phyloP scores from a whole-genome alignment of 37 sponge, comb jelly and placozoan species.

The Hexactinellida sp. region DNA sequence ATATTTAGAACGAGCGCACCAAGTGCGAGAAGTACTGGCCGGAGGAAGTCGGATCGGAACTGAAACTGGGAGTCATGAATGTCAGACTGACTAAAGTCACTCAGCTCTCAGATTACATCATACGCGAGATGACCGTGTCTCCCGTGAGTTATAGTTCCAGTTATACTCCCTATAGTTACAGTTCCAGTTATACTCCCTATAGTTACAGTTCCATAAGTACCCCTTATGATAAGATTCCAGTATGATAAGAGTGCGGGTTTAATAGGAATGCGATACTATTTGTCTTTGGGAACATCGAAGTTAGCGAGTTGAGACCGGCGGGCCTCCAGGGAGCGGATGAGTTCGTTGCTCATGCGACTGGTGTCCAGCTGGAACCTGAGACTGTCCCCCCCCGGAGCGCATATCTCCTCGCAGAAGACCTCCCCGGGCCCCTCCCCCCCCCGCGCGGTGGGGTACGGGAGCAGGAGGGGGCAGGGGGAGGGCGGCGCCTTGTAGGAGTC shows the following conservation, averaged over 20 bases:
- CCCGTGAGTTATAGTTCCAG: background rate
- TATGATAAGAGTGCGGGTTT: background rate
- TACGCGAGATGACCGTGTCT: background rate
- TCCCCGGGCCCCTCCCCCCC: background rate
- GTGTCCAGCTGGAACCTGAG: background rate
- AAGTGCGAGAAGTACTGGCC: constrained; percentile 14
- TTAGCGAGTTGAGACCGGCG: background rate
- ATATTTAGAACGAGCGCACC: background rate
- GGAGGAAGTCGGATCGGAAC: background rate
- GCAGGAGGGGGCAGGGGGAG: background rate
- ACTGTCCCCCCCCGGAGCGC: background rate
- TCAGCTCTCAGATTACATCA: background rate
- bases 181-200: too few relatives aligned
- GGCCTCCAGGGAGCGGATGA: background rate
- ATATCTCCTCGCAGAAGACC: background rate
- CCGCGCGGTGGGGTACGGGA: background rate
- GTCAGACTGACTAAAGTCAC: background rate
- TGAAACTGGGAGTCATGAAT: background rate
- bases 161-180: too few relatives aligned
- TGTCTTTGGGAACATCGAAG: background rate
- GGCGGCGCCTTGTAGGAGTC: background rate
- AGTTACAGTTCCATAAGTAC: too few relatives aligned
- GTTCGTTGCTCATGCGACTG: background rate
- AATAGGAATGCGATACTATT: background rate
- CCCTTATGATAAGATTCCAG: too few relatives aligned